phyloP scores from a whole-genome alignment of 2,888 invertebrate species.

The Idaea straminata region DNA sequence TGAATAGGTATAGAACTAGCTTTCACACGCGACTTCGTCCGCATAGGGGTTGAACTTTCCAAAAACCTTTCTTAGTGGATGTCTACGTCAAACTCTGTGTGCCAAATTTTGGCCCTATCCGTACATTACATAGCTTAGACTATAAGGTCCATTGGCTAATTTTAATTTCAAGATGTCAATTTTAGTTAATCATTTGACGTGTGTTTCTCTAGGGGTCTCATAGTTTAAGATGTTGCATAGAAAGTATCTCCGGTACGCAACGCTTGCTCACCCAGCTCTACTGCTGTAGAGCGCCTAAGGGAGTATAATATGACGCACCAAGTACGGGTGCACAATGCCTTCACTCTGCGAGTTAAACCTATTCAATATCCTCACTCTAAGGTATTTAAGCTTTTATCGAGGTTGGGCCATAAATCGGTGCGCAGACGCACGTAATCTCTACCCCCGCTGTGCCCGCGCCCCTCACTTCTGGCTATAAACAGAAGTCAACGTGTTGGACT shows the following conservation, averaged over 20 bases:
- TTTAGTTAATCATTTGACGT: too few species aligned
- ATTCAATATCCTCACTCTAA: constrained; percentile 70
- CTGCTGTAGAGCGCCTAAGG: constrained; percentile 9
- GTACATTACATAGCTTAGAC: too few species aligned
- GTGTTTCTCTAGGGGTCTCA: too few species aligned
- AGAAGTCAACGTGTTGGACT: constrained; percentile 80
- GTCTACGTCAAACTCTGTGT: too few species aligned
- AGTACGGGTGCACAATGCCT: constrained; percentile 20
- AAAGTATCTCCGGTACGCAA: not conserved
- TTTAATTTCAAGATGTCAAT: too few species aligned
- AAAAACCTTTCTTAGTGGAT: too few species aligned
- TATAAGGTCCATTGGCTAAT: too few species aligned
- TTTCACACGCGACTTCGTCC: too few species aligned
- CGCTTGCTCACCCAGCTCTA: constrained; percentile 6
- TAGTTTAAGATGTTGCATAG: not conserved
- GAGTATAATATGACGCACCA: not conserved
- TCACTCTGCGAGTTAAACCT: constrained; percentile 43
- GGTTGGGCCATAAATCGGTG: constrained; percentile 73
- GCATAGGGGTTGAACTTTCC: too few species aligned
- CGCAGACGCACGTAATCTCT: constrained; percentile 74
- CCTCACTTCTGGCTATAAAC: constrained; percentile 76
- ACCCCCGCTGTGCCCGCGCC: constrained; percentile 65
- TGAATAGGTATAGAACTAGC: too few species aligned
- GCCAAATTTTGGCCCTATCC: too few species aligned
- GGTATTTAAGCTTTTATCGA: constrained; percentile 80